Percentiles rank a stretch among this genome's conserved stretches.
These are phyloP conservation scores for Lacerta agilis DNA, from an alignment of 2,797 vertebrate genomes.

Conservation along the genomic window DNA sequence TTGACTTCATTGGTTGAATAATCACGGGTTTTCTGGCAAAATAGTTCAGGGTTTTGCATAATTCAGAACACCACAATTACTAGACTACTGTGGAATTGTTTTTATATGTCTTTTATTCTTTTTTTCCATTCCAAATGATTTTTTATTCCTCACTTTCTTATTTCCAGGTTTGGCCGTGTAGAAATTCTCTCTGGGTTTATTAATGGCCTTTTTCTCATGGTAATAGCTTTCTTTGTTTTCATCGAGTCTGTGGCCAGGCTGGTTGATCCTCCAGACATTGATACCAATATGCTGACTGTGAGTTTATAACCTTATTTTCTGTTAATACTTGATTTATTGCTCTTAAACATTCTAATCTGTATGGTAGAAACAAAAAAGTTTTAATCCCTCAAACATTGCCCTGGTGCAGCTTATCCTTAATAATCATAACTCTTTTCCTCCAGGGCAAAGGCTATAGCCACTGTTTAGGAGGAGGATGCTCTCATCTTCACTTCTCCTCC, in stretches of 20 bases:
- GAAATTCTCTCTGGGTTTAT: conserved; percentile 99
- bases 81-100: too few species aligned
- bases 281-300: conserved; percentile 98
- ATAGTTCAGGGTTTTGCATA: background rate
- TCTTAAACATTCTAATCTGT: background rate
- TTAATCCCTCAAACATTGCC: background rate
- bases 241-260: conserved; percentile 93
- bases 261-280: conserved; percentile 95
- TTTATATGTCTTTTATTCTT: too few species aligned
- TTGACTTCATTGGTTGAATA: background rate
- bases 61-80: background rate
- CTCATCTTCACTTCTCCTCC: background rate
- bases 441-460: background rate
- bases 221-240: conserved; percentile 98
- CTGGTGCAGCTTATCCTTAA: background rate
- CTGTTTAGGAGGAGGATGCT: background rate
- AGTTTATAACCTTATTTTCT: conserved; percentile 72
- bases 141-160: background rate
- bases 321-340: background rate
- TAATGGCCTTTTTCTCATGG: conserved; percentile 97
- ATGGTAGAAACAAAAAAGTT: background rate
- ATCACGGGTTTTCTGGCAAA: background rate
- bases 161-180: conserved; percentile 91
- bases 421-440: background rate
- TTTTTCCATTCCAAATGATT: conserved; percentile 6